Evolutionary conservation across 2,113 vertebrate species (phyloP), one percentile per base, ranked within the genome.

Genomic region (Phrynosoma blainvillii): DNA sequence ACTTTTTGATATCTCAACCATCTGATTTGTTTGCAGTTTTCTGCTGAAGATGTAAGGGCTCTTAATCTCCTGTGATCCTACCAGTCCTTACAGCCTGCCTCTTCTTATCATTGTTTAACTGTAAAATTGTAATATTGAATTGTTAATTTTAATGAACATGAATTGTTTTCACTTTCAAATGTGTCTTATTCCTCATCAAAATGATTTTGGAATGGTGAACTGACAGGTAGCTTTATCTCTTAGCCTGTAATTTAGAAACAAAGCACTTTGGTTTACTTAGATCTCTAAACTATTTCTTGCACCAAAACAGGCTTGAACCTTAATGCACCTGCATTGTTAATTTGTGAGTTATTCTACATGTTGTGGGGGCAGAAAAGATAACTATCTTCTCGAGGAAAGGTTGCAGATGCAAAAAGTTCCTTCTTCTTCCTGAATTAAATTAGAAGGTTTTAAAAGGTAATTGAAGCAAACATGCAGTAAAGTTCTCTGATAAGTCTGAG

Each of bases 1-100:
- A 52, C 47, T 47, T 30, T 27, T 1, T 90, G 84, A 12, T 88
- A 89, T 91, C 79, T 77, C 74, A 81, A 14, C 21, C 88, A 62
- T 62, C 59, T 30, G 25, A 27, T 70, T 23, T 27, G 27, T 70
- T 91, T 90, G 62, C 62, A 13, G 76, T 86, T 76, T 70, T 70
- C 20, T 76, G 25, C 62, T 3, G 30, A 27, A 73, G 25, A n/a
- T 36, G 1, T 21, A n/a, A 73, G 83, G 36, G 3, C 0, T 66
- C 36, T 5, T 7, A 18, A 79, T 85, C 40, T 90, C n/a, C 71
- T 13, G 62, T 90, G 88, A 77, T 91, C 76, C 52, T 62, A 1
- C 84, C 11, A 0, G 2, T 78, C 73, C 90, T 81, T 88, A 7
- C 75, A 79, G 20, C 10, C 36, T 88, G 76, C 65, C 65, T 77